Conservation (phyloP, 2,113 vertebrate species). For the Erythrocercus mccallii region DNA sequence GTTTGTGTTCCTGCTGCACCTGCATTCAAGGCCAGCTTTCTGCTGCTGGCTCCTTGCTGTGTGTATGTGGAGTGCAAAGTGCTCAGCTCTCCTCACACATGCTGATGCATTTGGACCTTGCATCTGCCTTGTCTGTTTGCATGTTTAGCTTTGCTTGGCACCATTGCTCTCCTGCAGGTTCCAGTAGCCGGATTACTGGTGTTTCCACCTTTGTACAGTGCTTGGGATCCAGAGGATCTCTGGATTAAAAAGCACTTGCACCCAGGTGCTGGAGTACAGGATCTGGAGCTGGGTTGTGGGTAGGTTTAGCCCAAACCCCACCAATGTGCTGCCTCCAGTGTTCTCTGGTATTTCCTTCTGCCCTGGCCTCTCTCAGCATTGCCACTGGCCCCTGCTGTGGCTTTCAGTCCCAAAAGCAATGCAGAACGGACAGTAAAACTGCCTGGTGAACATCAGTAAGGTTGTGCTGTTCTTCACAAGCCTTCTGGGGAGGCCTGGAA, state of each 20-base stretch:
- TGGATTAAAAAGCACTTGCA: neutral
- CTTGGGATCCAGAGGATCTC: neutral
- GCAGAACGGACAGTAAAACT: neutral
- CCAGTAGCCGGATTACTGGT: neutral
- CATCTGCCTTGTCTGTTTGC: neutral
- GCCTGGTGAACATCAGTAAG: neutral
- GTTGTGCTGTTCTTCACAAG: neutral
- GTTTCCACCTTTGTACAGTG: neutral
- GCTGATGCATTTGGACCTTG: neutral
- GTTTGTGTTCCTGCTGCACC: neutral
- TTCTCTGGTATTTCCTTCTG: neutral
- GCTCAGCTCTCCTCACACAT: neutral
- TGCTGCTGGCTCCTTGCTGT: neutral
- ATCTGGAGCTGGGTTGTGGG: neutral
- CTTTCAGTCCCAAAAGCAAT: neutral
- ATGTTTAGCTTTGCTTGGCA: neutral
- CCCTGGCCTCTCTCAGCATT: neutral
- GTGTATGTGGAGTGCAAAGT: neutral
- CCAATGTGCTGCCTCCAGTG: rapidly evolving
- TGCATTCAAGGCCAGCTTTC: neutral
- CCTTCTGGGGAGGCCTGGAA: neutral
- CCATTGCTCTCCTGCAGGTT: neutral
- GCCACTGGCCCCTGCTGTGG: neutral
- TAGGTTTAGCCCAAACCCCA: rapidly evolving
- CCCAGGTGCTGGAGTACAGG: neutral